Evolutionary conservation across 2,113 vertebrate species (phyloP), one percentile per base, ranked within the genome.

Genomic region (Tilapia sparmanii): DNA sequence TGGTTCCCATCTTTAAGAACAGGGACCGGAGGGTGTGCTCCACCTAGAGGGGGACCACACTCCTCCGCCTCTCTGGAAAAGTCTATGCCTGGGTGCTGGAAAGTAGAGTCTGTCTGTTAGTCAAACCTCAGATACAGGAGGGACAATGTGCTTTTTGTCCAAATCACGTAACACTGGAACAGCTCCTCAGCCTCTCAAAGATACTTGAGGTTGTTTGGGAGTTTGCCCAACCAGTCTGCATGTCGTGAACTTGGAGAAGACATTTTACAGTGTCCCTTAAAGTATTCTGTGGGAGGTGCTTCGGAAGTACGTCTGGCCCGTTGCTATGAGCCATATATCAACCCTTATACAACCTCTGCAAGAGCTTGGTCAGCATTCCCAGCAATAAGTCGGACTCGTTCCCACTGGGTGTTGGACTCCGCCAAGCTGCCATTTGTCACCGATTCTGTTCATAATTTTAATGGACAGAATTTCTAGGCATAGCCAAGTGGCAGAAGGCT

Each of bases 151-250:
- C 29, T 33, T 63, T 63, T 33, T 33, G 29, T 33, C 16, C 59
- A 10, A 19, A 33, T 4, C 0, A 2, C 1, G 2, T 19, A 63
- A 63, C 59, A 63, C 59, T 63, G 29, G 59, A 63, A 19, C 9
- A 63, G 29, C 59, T 63, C 29, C 16, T 61, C 16, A 19, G 9
- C 29, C 57, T 61, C 9, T 33, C 57, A 61, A 33, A 33, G 57
- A 19, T 33, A 63, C 59, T 63, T 33, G 59, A 33, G 59, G 59
- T 4, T 63, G 29, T 33, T 0, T 19, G 59, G 0, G 29, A 19
- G 29, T 63, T 33, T 33, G 16, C 16, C 59, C 59, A 61, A 61
- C 59, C 29, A 61, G 57, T 61, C 29, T 61, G 0, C 29, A 61
- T 10, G 59, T 63, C 16, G 2, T 63, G 4, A 19, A 63, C 59